Evolutionary conservation across 2,113 vertebrate genomes (phyloP).

Genomic region (Aix galericulata): DNA sequence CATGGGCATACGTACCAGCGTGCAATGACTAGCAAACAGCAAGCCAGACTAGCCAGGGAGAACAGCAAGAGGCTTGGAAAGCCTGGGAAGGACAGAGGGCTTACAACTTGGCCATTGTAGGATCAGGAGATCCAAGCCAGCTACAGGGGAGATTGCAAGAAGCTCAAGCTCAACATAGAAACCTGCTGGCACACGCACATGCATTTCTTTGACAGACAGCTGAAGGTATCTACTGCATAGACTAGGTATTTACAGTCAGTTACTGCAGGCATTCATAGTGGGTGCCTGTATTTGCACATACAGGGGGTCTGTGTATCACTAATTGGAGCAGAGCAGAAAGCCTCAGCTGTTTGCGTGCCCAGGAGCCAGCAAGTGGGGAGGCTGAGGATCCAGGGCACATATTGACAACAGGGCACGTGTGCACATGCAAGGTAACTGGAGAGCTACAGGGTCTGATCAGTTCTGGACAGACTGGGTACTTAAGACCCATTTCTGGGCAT

Average conservation of each 20-base stretch:
- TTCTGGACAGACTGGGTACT: neutral
- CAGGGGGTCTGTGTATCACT: neutral
- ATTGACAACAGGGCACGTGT: accelerated
- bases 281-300: accelerated
- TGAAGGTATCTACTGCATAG: neutral
- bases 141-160: neutral
- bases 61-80: neutral
- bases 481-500: neutral
- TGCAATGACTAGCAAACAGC: neutral
- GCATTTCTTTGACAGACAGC: neutral
- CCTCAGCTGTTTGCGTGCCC: neutral
- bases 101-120: accelerated
- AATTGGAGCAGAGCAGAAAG: neutral
- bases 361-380: neutral
- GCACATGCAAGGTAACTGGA: neutral
- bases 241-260: neutral
- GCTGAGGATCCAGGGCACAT: neutral
- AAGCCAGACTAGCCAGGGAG: neutral
- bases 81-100: neutral
- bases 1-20: neutral
- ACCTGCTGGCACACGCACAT: accelerated
- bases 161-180: neutral
- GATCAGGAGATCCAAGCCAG: neutral
- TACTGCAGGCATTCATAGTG: neutral
- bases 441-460: neutral